phyloP scores from a whole-genome alignment of 2,113 vertebrate species.

The Ginglymostoma cirratum region DNA sequence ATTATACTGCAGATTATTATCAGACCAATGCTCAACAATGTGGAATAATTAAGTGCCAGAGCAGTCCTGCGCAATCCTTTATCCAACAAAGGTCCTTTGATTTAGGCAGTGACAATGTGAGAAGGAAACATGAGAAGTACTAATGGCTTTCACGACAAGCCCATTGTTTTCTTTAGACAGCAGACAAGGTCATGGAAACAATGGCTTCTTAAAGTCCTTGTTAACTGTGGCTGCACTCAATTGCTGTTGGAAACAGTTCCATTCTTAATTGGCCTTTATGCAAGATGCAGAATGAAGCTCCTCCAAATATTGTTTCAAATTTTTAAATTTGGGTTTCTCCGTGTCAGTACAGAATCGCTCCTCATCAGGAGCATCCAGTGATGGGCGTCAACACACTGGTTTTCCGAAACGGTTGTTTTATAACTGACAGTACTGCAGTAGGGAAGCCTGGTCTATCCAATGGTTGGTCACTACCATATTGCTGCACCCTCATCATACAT shows the following conservation, averaged over 20 bases:
- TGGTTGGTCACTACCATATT: background rate
- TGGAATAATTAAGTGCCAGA: background rate
- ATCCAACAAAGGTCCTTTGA: background rate
- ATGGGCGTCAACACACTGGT: background rate
- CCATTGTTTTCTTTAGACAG: background rate
- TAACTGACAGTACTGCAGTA: background rate
- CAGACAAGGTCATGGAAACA: background rate
- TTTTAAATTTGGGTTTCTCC: background rate
- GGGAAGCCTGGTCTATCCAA: no score
- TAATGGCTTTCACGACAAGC: background rate
- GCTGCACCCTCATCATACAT: background rate
- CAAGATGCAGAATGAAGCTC: background rate
- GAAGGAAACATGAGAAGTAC: background rate
- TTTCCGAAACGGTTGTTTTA: background rate
- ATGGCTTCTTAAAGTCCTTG: background rate
- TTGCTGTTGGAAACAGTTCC: background rate
- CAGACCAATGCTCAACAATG: background rate
- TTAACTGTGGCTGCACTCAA: background rate
- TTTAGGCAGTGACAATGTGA: background rate
- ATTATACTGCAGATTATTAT: background rate
- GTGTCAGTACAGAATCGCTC: background rate
- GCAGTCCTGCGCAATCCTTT: background rate
- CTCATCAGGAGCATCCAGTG: background rate
- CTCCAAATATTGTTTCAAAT: background rate
- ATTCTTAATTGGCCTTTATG: background rate